Base-by-base conservation (phyloP, 2,797 vertebrate genomes). In the Pelodytes ibericus region DNA sequence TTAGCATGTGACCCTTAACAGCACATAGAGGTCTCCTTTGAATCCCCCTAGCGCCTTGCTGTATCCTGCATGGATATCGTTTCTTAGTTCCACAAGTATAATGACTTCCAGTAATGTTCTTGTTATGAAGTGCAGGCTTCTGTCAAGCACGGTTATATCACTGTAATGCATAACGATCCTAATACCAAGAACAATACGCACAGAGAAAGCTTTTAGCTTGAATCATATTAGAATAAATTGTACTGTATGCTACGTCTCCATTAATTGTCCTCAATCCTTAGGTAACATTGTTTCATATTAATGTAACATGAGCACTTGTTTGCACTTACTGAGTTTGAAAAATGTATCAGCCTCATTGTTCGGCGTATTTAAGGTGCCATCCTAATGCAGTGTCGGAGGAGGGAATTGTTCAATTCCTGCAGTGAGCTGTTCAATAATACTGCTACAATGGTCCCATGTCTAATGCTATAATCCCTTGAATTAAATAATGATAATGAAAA, bases 191-290 rank as follows among this genome's bases (percentile, higher is more conserved):
- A 72, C 69, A 78, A 78, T 78, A 72, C 76, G 60, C 62, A 41
- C 63, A 72, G 56, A 72, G 63, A 78, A 78, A 78, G 76, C 76
- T 78, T 78, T 78, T 78, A 78, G 70, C 70, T 68, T 72, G 70
- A 78, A 78, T 78, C 63, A 56, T 72, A 78, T 78, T 78, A 78
- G 60, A 78, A 78, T 78, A 78, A 78, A 78, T 78, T 78, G 70
- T 78, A 78, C 76, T 56, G 70, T 78, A 72, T 41, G 57, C 63
- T 51, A 59, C 53, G 76, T 78, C 76, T 78, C 70, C 70, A 78
- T 78, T 78, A 78, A 78, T 78, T 78, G 76, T 78, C 63, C 44
- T 78, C 76, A 78, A 78, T 72, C 27, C 63, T 67, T 59, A 66
- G 63, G 70, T 78, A 78, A 73, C 76, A 73, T 78, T 78, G 76